Evolutionary conservation across 2,113 vertebrate species (phyloP), one percentile per base, ranked within the genome.

Genomic region (Amazona vittata): DNA sequence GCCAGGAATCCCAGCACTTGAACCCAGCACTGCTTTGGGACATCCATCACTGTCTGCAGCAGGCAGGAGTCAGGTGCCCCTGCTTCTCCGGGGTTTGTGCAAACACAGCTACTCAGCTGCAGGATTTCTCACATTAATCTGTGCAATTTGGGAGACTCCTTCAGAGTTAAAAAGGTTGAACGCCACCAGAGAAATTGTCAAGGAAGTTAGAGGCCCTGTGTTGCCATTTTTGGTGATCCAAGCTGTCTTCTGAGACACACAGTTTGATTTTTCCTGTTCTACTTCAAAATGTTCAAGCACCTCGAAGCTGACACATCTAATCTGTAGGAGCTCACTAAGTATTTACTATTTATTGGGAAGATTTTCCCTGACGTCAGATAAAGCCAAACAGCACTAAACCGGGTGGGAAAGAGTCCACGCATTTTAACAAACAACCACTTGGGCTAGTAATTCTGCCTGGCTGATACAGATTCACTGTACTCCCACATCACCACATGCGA

Each of bases 11-110:
- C 53, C 82, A 44, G 94, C 81, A 13, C 94, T 96, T 86, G 94
- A 95, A 94, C 90, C 78, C 78, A 5, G 82, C 19, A 10, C 89
- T 90, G 90, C 70, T 16, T 2, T 0, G 89, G 79, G 77, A 83
- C 94, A 89, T 86, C 96, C 94, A 85, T 97, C 94, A 94, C 6
- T 22, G 78, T 59, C 84, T 14, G 39, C 43, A 15, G 28, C 19
- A 5, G 91, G 91, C 74, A 71, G 71, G 20, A 94, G 93, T 69
- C 93, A 94, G 94, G 94, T 97, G 93, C 85, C 91, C 65, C 44
- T 9, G 83, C 52, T 84, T 9, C 73, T 39, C 65, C 0, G 5
- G 50, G 55, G 21, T 20, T 47, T 18, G 70, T 4, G 3, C 64
- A 6, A 76, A n/a, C 46, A 26, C 39, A 78, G 75, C 31, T 13